Evolutionary conservation across 2,113 vertebrate genomes (phyloP).

Genomic region (Phyllostomus discolor): DNA sequence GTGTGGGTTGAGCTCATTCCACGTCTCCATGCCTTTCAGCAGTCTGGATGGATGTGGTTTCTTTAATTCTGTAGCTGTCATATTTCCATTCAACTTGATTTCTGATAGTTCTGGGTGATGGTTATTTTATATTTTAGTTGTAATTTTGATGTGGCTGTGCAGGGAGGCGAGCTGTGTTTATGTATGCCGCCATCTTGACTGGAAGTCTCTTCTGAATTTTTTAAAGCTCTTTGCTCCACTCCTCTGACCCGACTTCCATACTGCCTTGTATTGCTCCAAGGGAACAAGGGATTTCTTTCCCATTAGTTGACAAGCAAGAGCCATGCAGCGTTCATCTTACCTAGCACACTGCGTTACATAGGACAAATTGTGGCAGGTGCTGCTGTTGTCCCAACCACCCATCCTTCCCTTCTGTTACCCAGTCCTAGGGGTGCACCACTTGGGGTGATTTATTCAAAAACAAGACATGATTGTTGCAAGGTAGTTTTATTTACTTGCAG

Average conservation of each 20-base stretch:
- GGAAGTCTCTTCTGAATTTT: neutral
- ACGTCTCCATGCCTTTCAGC: no score
- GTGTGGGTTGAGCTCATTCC: no score
- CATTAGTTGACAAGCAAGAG: neutral
- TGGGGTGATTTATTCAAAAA: neutral
- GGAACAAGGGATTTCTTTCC: neutral
- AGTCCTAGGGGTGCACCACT: neutral
- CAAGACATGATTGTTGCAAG: neutral
- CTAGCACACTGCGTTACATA: fast-evolving
- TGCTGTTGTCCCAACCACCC: neutral
- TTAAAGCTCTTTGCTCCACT: neutral
- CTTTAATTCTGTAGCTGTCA: no score
- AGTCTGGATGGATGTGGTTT: no score
- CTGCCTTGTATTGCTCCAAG: neutral
- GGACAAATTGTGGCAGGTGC: neutral
- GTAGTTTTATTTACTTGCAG: neutral
- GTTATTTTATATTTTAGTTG: no score
- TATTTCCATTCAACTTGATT: no score
- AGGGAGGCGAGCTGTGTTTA: no score
- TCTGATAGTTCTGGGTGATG: no score
- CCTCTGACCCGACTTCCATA: neutral
- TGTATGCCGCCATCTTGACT: no score
- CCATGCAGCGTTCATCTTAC: neutral
- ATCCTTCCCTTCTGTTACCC: neutral
- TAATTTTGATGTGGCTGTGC: no score